These are phyloP conservation scores for Ailurus styani DNA, from an alignment of 2,113 vertebrate species.

Conservation along the genomic window DNA sequence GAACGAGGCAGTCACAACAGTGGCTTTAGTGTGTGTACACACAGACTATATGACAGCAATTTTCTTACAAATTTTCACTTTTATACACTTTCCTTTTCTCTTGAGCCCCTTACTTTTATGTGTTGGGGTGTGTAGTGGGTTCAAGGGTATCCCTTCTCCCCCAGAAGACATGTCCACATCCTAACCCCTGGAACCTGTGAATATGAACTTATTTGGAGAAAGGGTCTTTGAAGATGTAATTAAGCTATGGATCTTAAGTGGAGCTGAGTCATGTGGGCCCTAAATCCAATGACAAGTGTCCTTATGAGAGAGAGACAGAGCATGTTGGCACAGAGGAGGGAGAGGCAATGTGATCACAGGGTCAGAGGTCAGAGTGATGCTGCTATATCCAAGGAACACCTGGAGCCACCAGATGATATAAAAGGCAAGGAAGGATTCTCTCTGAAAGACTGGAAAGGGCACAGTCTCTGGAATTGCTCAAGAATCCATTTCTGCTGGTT, in stretches of 20 bases:
- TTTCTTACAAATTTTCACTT: background rate
- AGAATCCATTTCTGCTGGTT: background rate
- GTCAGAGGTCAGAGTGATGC: background rate
- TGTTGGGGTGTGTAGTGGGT: background rate
- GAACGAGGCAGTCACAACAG: rapidly evolving
- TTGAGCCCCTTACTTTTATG: background rate
- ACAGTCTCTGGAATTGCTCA: background rate
- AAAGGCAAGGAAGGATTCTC: background rate
- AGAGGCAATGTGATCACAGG: background rate
- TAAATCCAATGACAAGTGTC: background rate
- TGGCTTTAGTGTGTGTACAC: background rate
- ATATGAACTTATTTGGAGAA: background rate
- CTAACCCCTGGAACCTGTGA: background rate
- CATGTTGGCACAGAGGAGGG: background rate
- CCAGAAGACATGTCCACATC: background rate
- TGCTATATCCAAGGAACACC: no score
- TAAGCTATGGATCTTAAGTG: background rate
- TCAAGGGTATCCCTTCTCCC: background rate
- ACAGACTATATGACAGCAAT: background rate
- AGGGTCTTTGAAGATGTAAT: background rate
- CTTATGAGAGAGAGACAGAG: background rate
- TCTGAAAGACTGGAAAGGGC: background rate
- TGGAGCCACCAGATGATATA: background rate
- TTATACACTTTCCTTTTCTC: background rate
- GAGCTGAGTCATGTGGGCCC: background rate